These are phyloP conservation scores for Pyrrhia umbra DNA, from an alignment of 2,888 invertebrate genomes.

Conservation along the genomic window DNA sequence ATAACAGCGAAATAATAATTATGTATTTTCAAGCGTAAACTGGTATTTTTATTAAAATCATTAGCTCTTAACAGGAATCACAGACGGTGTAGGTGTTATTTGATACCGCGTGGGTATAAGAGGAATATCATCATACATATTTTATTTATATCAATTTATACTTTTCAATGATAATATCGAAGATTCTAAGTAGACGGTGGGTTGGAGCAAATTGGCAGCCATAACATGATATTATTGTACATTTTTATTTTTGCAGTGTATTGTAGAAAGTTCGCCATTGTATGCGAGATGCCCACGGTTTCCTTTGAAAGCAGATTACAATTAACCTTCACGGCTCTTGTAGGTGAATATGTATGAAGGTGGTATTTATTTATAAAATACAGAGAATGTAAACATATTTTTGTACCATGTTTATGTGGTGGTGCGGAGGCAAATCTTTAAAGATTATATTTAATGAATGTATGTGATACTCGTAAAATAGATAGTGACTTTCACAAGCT, in stretches of 20 bases:
- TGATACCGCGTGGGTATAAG: constrained; percentile 19
- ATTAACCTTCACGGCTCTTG: not conserved
- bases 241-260: constrained; percentile 6
- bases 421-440: too few relatives aligned
- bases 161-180: constrained; percentile 16
- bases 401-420: too few relatives aligned
- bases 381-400: too few relatives aligned
- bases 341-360: not conserved
- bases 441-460: too few relatives aligned
- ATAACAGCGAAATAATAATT: not conserved
- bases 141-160: constrained; percentile 21
- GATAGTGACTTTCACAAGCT: too few relatives aligned
- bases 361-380: too few relatives aligned
- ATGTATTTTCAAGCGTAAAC: too few relatives aligned
- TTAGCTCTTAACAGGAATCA: constrained; percentile 6
- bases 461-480: too few relatives aligned
- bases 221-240: constrained; percentile 1
- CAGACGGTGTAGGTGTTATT: not conserved
- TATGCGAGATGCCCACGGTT: not conserved
- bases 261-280: not conserved
- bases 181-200: not conserved
- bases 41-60: constrained; percentile 14
- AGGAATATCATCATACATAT: not conserved
- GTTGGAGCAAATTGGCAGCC: not conserved
- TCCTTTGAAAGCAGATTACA: not conserved